Evolutionary conservation across 2,797 vertebrate genomes (phyloP).

Genomic region (Carapus acus): DNA sequence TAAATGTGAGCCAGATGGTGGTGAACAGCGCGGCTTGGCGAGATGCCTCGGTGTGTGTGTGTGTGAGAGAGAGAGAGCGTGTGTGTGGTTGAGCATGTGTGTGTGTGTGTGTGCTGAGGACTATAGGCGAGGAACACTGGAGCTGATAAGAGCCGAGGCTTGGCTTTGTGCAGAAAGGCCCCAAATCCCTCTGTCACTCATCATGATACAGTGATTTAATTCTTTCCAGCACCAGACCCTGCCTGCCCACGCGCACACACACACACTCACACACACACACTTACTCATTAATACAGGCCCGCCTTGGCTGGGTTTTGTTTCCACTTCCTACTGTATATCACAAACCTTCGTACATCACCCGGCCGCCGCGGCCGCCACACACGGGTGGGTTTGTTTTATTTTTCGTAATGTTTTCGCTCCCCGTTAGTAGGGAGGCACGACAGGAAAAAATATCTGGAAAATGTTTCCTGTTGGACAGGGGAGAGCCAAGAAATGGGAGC

Average conservation of each 20-base stretch:
- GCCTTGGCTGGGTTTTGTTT: constrained; percentile 60
- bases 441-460: too few species aligned
- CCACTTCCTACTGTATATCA: constrained; percentile 64
- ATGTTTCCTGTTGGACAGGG: too few species aligned
- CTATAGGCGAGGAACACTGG: constrained; percentile 64
- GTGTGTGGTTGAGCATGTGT: too few species aligned
- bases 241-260: too few species aligned
- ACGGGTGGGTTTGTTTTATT: constrained; percentile 35
- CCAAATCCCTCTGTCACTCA: constrained; percentile 72
- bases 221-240: constrained; percentile 68
- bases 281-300: constrained; percentile 58
- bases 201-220: constrained; percentile 67
- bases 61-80: too few species aligned
- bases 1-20: constrained; percentile 79
- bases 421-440: background rate
- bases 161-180: constrained; percentile 61
- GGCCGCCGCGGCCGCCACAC: constrained; percentile 40
- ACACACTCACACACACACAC: constrained; percentile 64
- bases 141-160: constrained; percentile 66
- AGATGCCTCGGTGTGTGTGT: constrained; percentile 64
- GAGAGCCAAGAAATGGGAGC: too few species aligned
- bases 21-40: constrained; percentile 69
- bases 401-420: constrained; percentile 30
- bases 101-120: too few species aligned
- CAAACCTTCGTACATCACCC: constrained; percentile 48